phyloP scores from a whole-genome alignment of 2,113 vertebrate species.

The Amphiprion percula region DNA sequence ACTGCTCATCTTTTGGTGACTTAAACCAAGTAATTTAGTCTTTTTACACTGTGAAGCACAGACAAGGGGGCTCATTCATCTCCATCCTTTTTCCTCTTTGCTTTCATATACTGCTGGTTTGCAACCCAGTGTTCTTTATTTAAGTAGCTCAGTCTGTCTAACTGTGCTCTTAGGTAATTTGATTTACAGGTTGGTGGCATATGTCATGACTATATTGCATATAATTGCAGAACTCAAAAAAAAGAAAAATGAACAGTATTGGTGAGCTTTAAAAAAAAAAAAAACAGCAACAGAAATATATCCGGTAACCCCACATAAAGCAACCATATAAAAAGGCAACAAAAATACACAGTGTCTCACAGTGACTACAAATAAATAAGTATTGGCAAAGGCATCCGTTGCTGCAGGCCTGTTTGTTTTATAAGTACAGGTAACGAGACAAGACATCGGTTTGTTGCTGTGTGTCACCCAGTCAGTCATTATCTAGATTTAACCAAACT shows the following conservation, averaged over 20 bases:
- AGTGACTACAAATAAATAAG: conserved; percentile 75
- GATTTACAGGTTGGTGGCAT: conserved; percentile 58
- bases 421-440: conserved; percentile 56
- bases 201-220: conserved; percentile 64
- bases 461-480: conserved; percentile 62
- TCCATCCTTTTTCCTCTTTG: conserved; percentile 58
- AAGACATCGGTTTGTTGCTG: conserved; percentile 61
- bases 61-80: conserved; percentile 52
- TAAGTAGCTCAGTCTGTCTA: conserved; percentile 58
- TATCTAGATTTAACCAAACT: conserved; percentile 45
- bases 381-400: conserved; percentile 73
- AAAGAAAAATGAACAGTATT: conserved; percentile 57
- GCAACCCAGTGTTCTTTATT: conserved; percentile 62
- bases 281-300: conserved; percentile 56
- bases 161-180: conserved; percentile 59
- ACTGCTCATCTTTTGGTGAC: conserved; percentile 63
- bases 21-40: conserved; percentile 52
- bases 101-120: conserved; percentile 65
- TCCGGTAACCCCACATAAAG: conserved; percentile 62
- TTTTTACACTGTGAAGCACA: conserved; percentile 64
- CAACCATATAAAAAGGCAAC: conserved; percentile 59
- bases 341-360: conserved; percentile 68
- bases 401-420: conserved; percentile 71
- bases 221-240: conserved; percentile 66
- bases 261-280: conserved; percentile 45